Evolutionary conservation across 1,140 invertebrate genomes (phyloP).

Genomic region (Sitobion miscanthi): DNA sequence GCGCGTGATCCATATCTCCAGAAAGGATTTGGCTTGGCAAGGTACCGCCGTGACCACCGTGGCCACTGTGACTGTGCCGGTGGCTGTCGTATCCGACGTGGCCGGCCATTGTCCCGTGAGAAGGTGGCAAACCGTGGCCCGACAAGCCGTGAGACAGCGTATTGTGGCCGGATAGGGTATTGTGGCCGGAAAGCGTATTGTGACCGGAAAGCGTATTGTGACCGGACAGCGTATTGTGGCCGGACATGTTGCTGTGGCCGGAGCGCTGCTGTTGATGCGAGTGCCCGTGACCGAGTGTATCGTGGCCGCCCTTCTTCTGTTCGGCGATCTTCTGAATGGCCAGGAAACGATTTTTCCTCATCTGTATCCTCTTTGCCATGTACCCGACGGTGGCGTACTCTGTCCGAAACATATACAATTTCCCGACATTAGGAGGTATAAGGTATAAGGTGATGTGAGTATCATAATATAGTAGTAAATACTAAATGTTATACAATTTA

Average conservation of each 20-base stretch:
- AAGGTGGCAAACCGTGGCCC: background rate
- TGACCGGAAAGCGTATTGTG: background rate
- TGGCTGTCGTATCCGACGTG: conserved; percentile 35
- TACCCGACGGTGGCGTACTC: conserved; percentile 95
- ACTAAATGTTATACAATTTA: too few relatives aligned
- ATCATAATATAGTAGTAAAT: too few relatives aligned
- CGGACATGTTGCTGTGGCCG: conserved; percentile 20
- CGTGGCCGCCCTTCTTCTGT: conserved; percentile 78
- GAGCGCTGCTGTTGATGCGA: conserved; percentile 27
- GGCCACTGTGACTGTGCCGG: conserved; percentile 33
- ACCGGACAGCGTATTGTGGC: background rate
- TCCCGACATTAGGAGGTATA: background rate
- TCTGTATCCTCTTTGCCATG: conserved; percentile 93
- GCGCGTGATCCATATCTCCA: conserved; percentile 57
- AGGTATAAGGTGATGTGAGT: background rate
- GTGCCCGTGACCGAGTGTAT: background rate
- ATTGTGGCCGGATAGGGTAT: background rate
- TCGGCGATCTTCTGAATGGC: conserved; percentile 88
- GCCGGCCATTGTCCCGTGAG: background rate
- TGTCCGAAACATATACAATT: conserved; percentile 63
- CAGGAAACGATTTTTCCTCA: conserved; percentile 88
- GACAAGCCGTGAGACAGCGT: background rate
- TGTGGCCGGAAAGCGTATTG: background rate
- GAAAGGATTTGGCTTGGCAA: background rate
- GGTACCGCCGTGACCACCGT: conserved; percentile 22